phyloP scores from a whole-genome alignment of 1,140 invertebrate genomes.

The Drosophila mojavensis region DNA sequence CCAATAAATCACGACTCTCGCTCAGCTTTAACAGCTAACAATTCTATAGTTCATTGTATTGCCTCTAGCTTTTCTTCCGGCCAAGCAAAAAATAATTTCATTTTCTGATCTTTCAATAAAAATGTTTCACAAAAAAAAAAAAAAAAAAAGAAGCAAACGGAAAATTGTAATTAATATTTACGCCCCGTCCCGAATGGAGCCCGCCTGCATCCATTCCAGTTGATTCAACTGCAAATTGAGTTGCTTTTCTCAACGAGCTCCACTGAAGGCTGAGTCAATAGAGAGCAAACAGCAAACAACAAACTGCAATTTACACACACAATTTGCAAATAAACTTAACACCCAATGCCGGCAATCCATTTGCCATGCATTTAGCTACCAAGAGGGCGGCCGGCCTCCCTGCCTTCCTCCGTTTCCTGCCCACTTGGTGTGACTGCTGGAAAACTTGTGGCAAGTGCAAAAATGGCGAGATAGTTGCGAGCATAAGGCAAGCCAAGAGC shows the following conservation, averaged over 20 bases:
- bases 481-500: slow-evolving; percentile 33
- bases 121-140: not conserved
- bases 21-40: not conserved
- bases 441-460: not conserved
- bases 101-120: slow-evolving; percentile 44
- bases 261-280: slow-evolving; percentile 24
- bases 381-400: not conserved
- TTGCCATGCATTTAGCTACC: slow-evolving; percentile 45
- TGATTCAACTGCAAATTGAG: slow-evolving; percentile 49
- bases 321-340: slow-evolving; percentile 45
- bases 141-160: not conserved
- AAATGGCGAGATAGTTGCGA: not conserved
- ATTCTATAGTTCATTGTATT: slow-evolving; percentile 4
- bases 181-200: not conserved
- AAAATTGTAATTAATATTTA: slow-evolving; percentile 45
- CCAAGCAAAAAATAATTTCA: slow-evolving; percentile 63
- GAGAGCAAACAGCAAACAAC: slow-evolving; percentile 41
- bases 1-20: not conserved
- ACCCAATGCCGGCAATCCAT: slow-evolving; percentile 50
- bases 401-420: no score
- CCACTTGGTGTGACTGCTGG: not conserved
- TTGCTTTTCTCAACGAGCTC: slow-evolving; percentile 32
- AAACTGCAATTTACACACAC: slow-evolving; percentile 64
- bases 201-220: not conserved
- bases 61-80: slow-evolving; percentile 29